These are phyloP conservation scores for Ephydatia muelleri DNA, from an alignment of 37 sponge, comb jelly and placozoan genomes.

Conservation along the genomic window DNA sequence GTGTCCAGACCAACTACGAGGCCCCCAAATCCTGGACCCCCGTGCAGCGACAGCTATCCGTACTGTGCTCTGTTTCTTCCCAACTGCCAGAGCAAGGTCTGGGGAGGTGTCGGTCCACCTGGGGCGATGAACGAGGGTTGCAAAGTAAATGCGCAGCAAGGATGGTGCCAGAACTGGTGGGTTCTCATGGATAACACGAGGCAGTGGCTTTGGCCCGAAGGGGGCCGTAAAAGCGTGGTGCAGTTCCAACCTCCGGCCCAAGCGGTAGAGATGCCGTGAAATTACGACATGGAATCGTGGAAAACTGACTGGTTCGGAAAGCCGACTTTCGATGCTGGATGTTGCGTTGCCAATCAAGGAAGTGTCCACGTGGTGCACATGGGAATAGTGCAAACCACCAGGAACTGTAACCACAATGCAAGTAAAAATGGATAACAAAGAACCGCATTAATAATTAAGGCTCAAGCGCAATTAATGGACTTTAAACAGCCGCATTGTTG, in stretches of 20 bases:
- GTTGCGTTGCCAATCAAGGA: constrained; percentile 25
- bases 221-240: constrained; percentile 27
- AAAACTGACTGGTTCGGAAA: constrained; percentile 28
- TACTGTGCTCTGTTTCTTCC: constrained; percentile 57
- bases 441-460: too few species aligned
- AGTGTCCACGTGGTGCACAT: too few species aligned
- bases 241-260: constrained; percentile 34
- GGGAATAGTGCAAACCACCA: too few species aligned
- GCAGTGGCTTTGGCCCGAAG: constrained; percentile 49
- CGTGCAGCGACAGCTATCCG: constrained; percentile 29
- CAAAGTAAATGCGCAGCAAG: constrained; percentile 43
- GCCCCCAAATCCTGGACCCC: constrained; percentile 38
- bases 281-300: constrained; percentile 52
- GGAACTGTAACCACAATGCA: too few species aligned
- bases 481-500: too few species aligned
- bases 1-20: constrained; percentile 14
- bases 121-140: constrained; percentile 47
- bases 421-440: too few species aligned
- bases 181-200: constrained; percentile 32
- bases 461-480: too few species aligned
- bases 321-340: constrained; percentile 10
- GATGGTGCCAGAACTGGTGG: constrained; percentile 63
- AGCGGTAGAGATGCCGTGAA: constrained; percentile 43
- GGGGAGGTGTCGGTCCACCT: constrained; percentile 45
- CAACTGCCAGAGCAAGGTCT: constrained; percentile 35